phyloP scores from a whole-genome alignment of 2,797 vertebrate species.

The Cyclura pinguis region DNA sequence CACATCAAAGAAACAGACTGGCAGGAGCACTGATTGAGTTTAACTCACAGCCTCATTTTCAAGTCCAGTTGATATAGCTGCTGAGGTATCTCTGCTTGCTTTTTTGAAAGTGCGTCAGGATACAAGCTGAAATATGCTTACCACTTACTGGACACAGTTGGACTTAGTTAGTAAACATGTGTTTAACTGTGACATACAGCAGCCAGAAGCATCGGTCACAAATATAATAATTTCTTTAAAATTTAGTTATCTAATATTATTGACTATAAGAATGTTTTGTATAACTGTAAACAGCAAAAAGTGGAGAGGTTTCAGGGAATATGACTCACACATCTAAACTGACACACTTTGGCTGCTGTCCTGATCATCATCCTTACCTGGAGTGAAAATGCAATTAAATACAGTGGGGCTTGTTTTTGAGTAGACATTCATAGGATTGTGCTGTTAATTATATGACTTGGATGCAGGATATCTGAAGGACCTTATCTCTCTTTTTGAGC shows the following conservation, averaged over 20 bases:
- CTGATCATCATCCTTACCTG: not conserved
- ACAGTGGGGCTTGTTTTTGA: not conserved
- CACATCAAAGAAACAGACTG: fast-evolving
- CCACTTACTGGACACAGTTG: not conserved
- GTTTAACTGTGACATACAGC: not conserved
- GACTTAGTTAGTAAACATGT: not conserved
- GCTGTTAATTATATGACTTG: not conserved
- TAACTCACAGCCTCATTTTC: not conserved
- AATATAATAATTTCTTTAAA: not conserved
- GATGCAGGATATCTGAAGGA: no score
- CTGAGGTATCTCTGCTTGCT: fast-evolving
- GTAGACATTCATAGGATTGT: not conserved
- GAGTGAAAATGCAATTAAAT: not conserved
- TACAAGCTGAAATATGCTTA: not conserved
- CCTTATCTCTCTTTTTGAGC: no score
- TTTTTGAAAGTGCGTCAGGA: no score
- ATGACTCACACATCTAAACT: not conserved
- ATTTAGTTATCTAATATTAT: not conserved
- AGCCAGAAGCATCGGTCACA: not conserved
- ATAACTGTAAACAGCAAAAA: not conserved
- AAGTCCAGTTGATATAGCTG: not conserved
- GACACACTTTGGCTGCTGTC: not conserved
- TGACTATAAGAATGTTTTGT: no score
- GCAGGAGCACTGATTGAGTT: fast-evolving
- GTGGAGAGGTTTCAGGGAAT: not conserved